Conservation (phyloP, 2,113 vertebrate genomes). For the Bujurquina vittata region DNA sequence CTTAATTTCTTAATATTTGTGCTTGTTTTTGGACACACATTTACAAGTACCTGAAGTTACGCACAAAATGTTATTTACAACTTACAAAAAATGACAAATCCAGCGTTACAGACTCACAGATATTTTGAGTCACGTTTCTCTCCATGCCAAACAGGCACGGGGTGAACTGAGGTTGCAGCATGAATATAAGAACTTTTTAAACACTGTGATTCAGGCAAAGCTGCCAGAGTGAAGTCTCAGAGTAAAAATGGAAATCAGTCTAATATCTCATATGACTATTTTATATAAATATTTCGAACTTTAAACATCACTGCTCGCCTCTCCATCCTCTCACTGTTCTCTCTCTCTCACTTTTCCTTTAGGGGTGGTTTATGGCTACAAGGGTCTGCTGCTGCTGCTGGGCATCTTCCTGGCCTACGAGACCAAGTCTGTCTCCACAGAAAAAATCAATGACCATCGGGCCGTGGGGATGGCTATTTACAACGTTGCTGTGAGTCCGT, state of each 20-base stretch:
- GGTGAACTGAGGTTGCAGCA: not conserved
- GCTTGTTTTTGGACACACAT: too few species aligned
- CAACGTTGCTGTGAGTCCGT: slow-evolving; percentile 84
- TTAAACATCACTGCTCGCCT: not conserved
- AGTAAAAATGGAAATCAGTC: not conserved
- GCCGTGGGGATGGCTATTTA: slow-evolving; percentile 94
- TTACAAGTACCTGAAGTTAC: too few species aligned
- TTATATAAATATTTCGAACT: not conserved
- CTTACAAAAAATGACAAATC: too few species aligned
- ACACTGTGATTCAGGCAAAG: not conserved
- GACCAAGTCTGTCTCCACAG: slow-evolving; percentile 93
- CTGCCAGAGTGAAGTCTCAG: not conserved
- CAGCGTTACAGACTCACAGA: too few species aligned
- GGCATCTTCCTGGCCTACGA: slow-evolving; percentile 96
- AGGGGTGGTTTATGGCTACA: slow-evolving; percentile 96
- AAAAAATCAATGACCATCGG: slow-evolving; percentile 94
- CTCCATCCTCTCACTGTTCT: not conserved
- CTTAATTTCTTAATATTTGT: too few species aligned
- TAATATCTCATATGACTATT: not conserved
- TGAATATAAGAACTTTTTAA: not conserved
- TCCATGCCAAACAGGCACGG: too few species aligned
- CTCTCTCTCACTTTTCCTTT: not conserved
- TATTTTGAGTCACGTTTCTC: too few species aligned
- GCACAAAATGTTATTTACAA: too few species aligned
- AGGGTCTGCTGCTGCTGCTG: slow-evolving; percentile 89